phyloP scores from a whole-genome alignment of 2,113 vertebrate genomes.

The Patagioenas fasciata region DNA sequence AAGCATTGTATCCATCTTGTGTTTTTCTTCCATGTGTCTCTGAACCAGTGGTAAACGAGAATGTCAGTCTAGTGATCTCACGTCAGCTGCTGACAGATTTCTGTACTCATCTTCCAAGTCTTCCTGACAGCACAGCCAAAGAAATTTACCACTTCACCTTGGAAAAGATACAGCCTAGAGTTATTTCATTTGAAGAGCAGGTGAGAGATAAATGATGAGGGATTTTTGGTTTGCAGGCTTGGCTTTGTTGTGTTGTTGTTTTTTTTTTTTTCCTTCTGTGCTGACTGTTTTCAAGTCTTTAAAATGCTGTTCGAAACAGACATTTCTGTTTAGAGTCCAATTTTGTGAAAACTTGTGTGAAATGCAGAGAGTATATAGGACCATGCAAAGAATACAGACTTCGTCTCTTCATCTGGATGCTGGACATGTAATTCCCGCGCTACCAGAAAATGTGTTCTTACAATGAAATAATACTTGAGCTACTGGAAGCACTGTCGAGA shows the following conservation, averaged over 20 bases:
- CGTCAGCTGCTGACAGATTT: constrained; percentile 96
- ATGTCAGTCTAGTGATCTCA: constrained; percentile 97
- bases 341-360: not conserved
- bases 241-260: not conserved
- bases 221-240: not conserved
- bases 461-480: not conserved
- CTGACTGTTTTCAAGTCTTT: not conserved
- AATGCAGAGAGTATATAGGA: not conserved
- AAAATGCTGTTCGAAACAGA: not conserved
- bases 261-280: not conserved
- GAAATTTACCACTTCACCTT: constrained; percentile 96
- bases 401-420: not conserved
- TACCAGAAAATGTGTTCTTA: not conserved
- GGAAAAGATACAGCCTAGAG: constrained; percentile 97
- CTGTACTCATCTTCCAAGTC: constrained; percentile 91
- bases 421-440: not conserved
- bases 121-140: constrained; percentile 94
- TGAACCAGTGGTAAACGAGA: constrained; percentile 94
- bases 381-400: not conserved
- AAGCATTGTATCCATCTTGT: not conserved
- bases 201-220: constrained; percentile 57
- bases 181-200: constrained; percentile 99
- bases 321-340: not conserved
- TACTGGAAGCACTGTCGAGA: not conserved
- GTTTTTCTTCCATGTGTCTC: not conserved